Evolutionary conservation across 1,140 invertebrate genomes (phyloP).

Genomic region (Pseudobourletiella spinata): DNA sequence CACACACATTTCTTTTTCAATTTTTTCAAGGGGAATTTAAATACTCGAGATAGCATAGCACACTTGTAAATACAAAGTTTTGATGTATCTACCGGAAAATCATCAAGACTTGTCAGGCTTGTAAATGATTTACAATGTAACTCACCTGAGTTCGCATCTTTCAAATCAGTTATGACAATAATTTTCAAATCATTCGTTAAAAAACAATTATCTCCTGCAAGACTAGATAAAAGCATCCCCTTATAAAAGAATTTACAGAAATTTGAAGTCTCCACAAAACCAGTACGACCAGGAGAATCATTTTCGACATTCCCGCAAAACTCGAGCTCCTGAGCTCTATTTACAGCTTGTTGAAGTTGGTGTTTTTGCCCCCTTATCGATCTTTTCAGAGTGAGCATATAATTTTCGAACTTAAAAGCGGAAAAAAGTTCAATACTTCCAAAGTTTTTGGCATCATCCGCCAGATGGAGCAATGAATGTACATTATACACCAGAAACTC

Average conservation of each 20-base stretch:
- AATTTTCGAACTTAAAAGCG: slow-evolving; percentile 13
- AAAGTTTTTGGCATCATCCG: not conserved
- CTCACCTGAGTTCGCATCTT: not conserved
- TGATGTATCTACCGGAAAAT: not conserved
- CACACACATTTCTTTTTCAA: no score
- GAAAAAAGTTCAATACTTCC: not conserved
- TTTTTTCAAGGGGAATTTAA: not conserved
- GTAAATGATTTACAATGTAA: not conserved
- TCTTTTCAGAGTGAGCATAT: slow-evolving; percentile 5
- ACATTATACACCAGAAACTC: slow-evolving; percentile 15
- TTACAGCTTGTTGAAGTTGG: slow-evolving; percentile 16
- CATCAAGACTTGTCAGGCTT: not conserved
- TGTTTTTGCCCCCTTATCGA: not conserved
- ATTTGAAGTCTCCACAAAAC: not conserved
- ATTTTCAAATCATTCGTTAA: not conserved
- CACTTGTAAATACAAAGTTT: not conserved
- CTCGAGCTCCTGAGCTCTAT: slow-evolving; percentile 8
- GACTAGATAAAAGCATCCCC: not conserved
- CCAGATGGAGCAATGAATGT: slow-evolving; percentile 6
- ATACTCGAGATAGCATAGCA: not conserved
- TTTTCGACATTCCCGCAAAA: not conserved
- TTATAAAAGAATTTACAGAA: not conserved
- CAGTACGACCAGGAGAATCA: not conserved
- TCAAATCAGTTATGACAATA: not conserved
- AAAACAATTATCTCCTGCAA: slow-evolving; percentile 1